These are phyloP conservation scores for Hippocampus barbouri DNA, from an alignment of 2,113 vertebrate genomes.

Conservation along the genomic window DNA sequence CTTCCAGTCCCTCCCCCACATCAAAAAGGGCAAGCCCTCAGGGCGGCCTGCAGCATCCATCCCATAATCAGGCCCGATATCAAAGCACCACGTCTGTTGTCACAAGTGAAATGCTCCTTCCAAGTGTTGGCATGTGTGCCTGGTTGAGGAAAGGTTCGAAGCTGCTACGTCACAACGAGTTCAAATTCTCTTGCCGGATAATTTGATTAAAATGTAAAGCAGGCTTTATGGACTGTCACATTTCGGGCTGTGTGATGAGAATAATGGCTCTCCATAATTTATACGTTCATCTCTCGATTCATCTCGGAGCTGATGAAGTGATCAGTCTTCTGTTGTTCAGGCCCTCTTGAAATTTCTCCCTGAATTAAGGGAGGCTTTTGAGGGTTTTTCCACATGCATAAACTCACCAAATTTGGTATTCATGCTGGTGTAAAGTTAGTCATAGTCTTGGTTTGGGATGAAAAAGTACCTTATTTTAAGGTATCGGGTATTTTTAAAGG, in stretches of 20 bases:
- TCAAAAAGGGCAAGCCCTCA: constrained; percentile 47
- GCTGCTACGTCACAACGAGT: neutral
- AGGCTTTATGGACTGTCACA: constrained; percentile 11
- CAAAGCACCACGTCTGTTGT: constrained; percentile 14
- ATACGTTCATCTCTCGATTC: constrained; percentile 9
- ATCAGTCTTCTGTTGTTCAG: neutral
- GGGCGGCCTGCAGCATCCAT: constrained; percentile 40
- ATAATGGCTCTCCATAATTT: constrained; percentile 27
- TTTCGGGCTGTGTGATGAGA: constrained; percentile 9
- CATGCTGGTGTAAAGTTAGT: neutral
- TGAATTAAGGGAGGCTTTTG: neutral
- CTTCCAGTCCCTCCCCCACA: neutral
- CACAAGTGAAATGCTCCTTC: constrained; percentile 7
- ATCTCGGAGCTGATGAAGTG: constrained; percentile 17
- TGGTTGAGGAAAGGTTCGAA: neutral
- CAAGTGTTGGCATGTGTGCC: neutral
- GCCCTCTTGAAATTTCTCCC: neutral
- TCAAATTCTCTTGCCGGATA: constrained; percentile 22
- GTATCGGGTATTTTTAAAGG: too few relatives aligned
- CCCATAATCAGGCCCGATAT: constrained; percentile 29
- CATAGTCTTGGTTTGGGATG: too few relatives aligned
- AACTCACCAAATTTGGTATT: neutral
- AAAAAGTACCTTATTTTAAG: too few relatives aligned
- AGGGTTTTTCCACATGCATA: neutral
- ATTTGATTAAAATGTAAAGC: constrained; percentile 34